These are phyloP conservation scores for Gnathonemus echidnorhynchus DNA, from an alignment of 2,113 vertebrate species.

Conservation along the genomic window DNA sequence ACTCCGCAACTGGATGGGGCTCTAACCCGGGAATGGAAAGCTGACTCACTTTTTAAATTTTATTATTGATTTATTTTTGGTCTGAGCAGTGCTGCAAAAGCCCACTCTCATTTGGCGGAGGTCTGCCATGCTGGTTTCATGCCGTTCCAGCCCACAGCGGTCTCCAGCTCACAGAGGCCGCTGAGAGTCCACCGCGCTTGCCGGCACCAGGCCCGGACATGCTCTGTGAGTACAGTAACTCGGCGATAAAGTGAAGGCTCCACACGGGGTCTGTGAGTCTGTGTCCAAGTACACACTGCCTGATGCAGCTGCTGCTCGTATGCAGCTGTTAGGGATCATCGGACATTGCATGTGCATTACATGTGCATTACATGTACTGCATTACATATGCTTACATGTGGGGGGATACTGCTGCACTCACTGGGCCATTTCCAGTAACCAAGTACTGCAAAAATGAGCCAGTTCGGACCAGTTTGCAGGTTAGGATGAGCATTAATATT, in stretches of 20 bases:
- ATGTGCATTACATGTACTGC: background rate
- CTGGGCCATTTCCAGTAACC: background rate
- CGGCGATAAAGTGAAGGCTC: background rate
- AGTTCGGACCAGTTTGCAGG: background rate
- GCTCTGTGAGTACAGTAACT: background rate
- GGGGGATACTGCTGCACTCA: no score
- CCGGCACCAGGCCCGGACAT: background rate
- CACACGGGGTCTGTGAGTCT: background rate
- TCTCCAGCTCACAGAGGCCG: background rate
- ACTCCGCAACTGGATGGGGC: slow-evolving; percentile 26
- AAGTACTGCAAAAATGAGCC: background rate
- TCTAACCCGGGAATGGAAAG: slow-evolving; percentile 36
- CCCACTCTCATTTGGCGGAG: slow-evolving; percentile 14
- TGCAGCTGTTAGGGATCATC: background rate
- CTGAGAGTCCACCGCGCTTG: background rate
- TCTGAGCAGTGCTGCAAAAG: slow-evolving; percentile 32
- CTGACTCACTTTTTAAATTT: slow-evolving; percentile 50
- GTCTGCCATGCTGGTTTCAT: slow-evolving; percentile 28
- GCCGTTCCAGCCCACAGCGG: slow-evolving; percentile 21
- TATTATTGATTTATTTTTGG: slow-evolving; percentile 46
- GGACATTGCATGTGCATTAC: no score
- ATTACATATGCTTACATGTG: background rate
- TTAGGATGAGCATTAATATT: background rate
- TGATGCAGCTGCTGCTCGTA: background rate
- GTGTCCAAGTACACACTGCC: background rate